Base-by-base conservation (phyloP, 2,797 vertebrate species). In the Sebastes taczanowskii region DNA sequence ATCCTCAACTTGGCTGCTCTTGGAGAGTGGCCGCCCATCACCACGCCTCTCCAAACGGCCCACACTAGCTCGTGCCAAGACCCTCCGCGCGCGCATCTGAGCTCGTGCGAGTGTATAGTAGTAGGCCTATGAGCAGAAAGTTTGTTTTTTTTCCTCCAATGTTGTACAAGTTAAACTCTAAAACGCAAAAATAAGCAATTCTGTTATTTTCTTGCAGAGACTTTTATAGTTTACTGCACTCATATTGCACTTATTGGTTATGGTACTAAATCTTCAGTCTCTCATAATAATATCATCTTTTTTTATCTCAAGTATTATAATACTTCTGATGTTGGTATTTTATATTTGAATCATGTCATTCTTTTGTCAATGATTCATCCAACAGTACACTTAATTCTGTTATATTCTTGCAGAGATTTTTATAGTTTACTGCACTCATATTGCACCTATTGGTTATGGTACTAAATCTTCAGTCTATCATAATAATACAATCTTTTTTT, bases 1-100 rank as follows among this genome's bases (percentile, higher is more conserved):
- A 95, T 95, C 91, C 95, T 89, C 70, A 89, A 91, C 87, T 93
- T 91, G 80, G 89, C 90, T 78, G 87, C 81, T 87, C 85, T 53
- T 52, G 52, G 25, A 42, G 53, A 72, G 91, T 65, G 81, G 81
- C 92, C 91, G 87, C 89, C 92, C 88, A 82, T 88, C 83, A 79
- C 86, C 95, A 91, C 95, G 91, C 95, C 96, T 77, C 91, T 82
- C n/a, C 76, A 55, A 61, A 70, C 89, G 68, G 60, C 85, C 87
- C 85, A 77, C 85, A 77, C 77, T 14, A 10, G 70, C 16, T 35
- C 58, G 11, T 78, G 76, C 74, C 79, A 76, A 62, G 56, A 55
- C 64, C 69, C 69, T 72, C 1, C 9, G 65, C 25, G 27, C 65
- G 77, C 38, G 77, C 34, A 70, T 70, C 30, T 56, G 55, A 27